Percentiles rank a stretch among this genome's conserved stretches.
phyloP scores from a whole-genome alignment of 2,797 vertebrate species.

The Epinephelus malabaricus region DNA sequence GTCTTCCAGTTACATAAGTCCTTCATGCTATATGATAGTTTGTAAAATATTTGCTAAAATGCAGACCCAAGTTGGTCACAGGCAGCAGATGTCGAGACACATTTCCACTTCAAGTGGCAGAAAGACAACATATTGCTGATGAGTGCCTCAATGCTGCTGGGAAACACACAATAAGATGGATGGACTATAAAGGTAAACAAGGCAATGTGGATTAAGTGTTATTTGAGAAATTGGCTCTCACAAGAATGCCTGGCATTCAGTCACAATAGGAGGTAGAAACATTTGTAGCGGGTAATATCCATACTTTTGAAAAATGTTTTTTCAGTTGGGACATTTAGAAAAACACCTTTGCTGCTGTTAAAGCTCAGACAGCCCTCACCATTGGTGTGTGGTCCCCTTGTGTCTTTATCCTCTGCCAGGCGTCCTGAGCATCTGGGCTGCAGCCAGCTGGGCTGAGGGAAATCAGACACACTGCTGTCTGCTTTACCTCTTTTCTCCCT shows the following conservation, averaged over 20 bases:
- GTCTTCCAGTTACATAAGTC: no score
- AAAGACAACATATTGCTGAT: neutral
- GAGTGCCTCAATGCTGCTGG: neutral
- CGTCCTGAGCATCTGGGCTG: constrained; percentile 31
- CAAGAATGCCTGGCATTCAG: neutral
- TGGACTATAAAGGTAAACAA: no score
- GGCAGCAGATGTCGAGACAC: neutral
- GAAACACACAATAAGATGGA: no score
- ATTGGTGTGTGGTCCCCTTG: constrained; percentile 1
- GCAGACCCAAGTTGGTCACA: constrained; percentile 1
- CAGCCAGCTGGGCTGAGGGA: constrained; percentile 32
- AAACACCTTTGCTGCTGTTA: neutral
- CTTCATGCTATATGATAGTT: neutral
- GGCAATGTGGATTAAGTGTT: no score
- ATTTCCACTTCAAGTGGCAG: neutral
- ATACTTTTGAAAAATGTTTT: neutral
- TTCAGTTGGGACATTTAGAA: neutral
- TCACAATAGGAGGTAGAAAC: neutral
- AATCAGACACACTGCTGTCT: constrained; percentile 49
- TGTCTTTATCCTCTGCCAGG: constrained; percentile 33
- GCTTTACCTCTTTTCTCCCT: constrained; percentile 28
- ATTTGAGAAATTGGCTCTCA: no score
- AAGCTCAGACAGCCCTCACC: neutral
- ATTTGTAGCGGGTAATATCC: neutral
- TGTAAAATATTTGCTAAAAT: constrained; percentile 1